These are phyloP conservation scores for Odocoileus virginianus DNA, from an alignment of 2,113 vertebrate species.

Conservation along the genomic window DNA sequence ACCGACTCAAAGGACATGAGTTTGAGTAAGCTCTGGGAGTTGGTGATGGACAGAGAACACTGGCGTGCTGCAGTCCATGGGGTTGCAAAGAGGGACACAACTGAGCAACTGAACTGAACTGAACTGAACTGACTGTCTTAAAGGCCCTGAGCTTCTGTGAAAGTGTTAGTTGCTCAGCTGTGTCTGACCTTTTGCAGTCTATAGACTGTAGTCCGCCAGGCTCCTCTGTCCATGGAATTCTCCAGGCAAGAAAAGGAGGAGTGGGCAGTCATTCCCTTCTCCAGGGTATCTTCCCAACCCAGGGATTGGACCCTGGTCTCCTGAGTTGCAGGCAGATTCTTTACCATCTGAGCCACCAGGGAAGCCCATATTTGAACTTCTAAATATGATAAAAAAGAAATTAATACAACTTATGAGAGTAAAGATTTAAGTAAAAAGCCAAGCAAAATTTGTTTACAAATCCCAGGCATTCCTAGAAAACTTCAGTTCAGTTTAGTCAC, in stretches of 20 bases:
- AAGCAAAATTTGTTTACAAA: not conserved
- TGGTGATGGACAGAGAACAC: not conserved
- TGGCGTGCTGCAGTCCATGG: not conserved
- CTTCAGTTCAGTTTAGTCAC: not conserved
- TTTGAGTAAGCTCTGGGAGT: not conserved
- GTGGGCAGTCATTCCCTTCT: not conserved
- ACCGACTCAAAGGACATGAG: not conserved
- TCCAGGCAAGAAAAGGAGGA: not conserved
- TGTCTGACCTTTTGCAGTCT: not conserved
- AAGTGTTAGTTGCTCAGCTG: not conserved
- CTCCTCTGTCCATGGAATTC: not conserved
- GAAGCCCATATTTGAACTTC: not conserved
- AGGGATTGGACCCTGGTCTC: not conserved
- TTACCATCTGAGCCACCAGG: not conserved
- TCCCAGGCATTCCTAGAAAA: not conserved
- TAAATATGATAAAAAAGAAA: constrained; percentile 20
- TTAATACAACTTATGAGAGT: not conserved
- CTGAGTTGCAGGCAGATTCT: not conserved
- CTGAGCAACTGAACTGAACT: not conserved
- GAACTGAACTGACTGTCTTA: not conserved
- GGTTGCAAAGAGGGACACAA: not conserved
- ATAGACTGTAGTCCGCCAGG: not conserved
- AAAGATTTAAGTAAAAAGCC: not conserved
- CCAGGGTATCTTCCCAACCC: not conserved
- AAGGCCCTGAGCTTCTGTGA: not conserved